Evolutionary conservation across 2,888 invertebrate genomes (phyloP).

Genomic region (Cybosia mesomella): DNA sequence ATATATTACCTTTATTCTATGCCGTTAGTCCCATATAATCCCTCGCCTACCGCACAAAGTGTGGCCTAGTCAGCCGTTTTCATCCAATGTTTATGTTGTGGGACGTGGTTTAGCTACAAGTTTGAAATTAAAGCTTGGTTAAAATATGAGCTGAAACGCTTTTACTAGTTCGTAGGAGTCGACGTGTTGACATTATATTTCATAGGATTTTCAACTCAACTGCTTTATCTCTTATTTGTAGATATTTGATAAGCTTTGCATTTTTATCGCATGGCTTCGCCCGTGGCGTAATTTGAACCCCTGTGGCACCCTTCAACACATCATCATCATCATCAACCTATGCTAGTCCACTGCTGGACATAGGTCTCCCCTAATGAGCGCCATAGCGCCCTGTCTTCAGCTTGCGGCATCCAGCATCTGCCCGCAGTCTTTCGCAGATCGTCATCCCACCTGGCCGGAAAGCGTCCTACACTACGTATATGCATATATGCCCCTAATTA

Average conservation of each 20-base stretch:
- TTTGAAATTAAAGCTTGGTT: conserved; percentile 29
- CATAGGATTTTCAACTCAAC: conserved; percentile 3
- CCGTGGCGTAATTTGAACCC: too few relatives aligned
- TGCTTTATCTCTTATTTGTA: neutral
- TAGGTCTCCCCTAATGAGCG: too few relatives aligned
- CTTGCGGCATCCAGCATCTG: too few relatives aligned
- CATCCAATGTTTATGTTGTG: conserved; percentile 26
- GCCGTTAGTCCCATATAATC: neutral
- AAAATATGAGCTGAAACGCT: conserved; percentile 29
- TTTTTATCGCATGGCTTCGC: too few relatives aligned
- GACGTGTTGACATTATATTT: neutral
- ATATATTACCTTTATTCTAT: neutral
- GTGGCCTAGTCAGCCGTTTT: conserved; percentile 28
- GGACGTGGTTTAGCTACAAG: conserved; percentile 24
- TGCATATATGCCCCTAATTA: too few relatives aligned
- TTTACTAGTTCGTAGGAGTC: neutral
- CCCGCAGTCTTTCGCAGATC: too few relatives aligned
- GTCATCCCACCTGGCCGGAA: too few relatives aligned
- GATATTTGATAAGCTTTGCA: neutral
- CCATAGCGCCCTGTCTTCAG: too few relatives aligned
- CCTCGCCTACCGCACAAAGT: neutral
- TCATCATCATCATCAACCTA: too few relatives aligned
- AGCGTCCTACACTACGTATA: too few relatives aligned
- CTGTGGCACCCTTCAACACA: too few relatives aligned
- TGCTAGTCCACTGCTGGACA: too few relatives aligned